phyloP scores from a whole-genome alignment of 2,797 vertebrate genomes.

The Enteromius trimaculatus region DNA sequence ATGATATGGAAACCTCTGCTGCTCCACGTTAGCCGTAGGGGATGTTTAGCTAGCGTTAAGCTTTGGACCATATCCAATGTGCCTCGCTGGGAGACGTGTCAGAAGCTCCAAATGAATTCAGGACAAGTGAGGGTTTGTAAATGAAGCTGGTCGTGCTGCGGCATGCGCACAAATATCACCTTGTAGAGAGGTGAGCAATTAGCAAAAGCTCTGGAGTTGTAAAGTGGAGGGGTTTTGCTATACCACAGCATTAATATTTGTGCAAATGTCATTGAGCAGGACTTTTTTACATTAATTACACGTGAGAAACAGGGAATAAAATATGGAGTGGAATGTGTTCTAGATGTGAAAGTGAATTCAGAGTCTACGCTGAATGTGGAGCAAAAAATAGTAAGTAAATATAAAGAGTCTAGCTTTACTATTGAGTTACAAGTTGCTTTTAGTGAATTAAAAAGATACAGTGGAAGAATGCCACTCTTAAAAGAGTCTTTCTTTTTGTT shows the following conservation, averaged over 20 bases:
- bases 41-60: constrained; percentile 46
- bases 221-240: neutral
- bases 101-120: constrained; percentile 40
- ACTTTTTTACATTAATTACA: neutral
- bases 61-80: constrained; percentile 52
- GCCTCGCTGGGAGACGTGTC: constrained; percentile 31
- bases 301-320: neutral
- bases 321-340: neutral
- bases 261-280: neutral
- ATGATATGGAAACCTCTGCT: constrained; percentile 10
- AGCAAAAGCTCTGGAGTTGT: neutral
- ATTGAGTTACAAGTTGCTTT: neutral
- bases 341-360: neutral
- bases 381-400: neutral
- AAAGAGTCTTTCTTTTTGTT: neutral
- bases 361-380: neutral
- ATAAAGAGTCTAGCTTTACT: neutral
- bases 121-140: constrained; percentile 19
- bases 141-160: constrained; percentile 16
- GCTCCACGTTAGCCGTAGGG: constrained; percentile 14
- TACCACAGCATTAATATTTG: neutral
- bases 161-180: neutral
- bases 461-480: neutral
- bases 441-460: neutral
- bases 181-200: constrained; percentile 8